phyloP scores from a whole-genome alignment of 1,140 invertebrate genomes.

The Drosophila auraria region DNA sequence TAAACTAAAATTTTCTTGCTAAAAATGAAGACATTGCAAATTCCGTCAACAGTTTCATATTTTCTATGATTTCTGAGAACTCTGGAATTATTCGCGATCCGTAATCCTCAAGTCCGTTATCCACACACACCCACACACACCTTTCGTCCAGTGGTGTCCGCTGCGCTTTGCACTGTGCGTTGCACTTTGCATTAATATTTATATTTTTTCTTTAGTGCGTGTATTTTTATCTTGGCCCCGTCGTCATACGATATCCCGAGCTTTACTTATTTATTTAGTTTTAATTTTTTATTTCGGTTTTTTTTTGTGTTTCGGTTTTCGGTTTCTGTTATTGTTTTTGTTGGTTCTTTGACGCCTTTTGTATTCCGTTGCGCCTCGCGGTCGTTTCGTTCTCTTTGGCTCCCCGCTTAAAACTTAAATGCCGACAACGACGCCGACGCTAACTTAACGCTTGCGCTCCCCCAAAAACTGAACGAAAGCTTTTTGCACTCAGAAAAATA shows the following conservation, averaged over 20 bases:
- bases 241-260: conserved; percentile 33
- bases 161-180: conserved; percentile 36
- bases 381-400: conserved; percentile 62
- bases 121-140: conserved; percentile 53
- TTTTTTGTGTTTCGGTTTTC: conserved; percentile 22
- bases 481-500: neutral
- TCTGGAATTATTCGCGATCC: neutral
- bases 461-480: conserved; percentile 41
- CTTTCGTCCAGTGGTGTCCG: conserved; percentile 64
- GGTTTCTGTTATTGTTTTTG: conserved; percentile 41
- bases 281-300: conserved; percentile 37
- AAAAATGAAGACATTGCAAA: conserved; percentile 4
- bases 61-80: neutral
- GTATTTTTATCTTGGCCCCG: conserved; percentile 60
- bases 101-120: conserved; percentile 17
- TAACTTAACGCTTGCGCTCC: conserved; percentile 14
- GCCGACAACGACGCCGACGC: conserved; percentile 32
- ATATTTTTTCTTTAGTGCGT: conserved; percentile 46
- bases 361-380: conserved; percentile 72
- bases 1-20: neutral
- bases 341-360: conserved; percentile 58
- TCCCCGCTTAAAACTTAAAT: conserved; percentile 70
- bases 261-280: conserved; percentile 50
- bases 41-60: neutral
- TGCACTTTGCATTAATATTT: conserved; percentile 55